These are phyloP conservation scores for Melikaiella ostensackeni DNA, from an alignment of 2,888 invertebrate genomes.

Conservation along the genomic window DNA sequence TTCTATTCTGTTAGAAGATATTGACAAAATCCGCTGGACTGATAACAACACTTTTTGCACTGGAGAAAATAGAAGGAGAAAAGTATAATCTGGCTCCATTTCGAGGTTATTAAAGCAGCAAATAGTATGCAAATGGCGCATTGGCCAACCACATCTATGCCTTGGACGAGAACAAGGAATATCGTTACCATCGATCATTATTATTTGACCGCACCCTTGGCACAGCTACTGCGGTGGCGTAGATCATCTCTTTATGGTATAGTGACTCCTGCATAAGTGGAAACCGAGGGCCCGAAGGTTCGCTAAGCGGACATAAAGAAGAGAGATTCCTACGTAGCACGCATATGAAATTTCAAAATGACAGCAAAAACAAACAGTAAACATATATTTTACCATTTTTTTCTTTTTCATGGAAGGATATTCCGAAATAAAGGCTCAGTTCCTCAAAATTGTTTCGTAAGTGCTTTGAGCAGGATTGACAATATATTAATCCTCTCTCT, in stretches of 20 bases:
- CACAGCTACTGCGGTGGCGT: conserved; percentile 54
- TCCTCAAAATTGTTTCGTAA: neutral
- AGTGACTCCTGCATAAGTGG: conserved; percentile 35
- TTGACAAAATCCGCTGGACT: too few relatives aligned
- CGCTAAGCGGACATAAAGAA: conserved; percentile 15
- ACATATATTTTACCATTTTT: too few relatives aligned
- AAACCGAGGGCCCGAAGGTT: conserved; percentile 25
- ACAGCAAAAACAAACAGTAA: neutral
- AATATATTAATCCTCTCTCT: too few relatives aligned
- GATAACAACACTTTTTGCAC: neutral
- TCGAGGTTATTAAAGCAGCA: conserved; percentile 22
- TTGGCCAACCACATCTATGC: conserved; percentile 32
- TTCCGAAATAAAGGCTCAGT: neutral
- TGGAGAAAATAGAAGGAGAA: neutral
- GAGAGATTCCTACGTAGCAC: conserved; percentile 5
- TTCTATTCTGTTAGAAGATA: too few relatives aligned
- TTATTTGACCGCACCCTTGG: conserved; percentile 65
- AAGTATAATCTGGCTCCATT: neutral
- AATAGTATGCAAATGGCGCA: conserved; percentile 24
- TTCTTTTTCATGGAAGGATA: neutral
- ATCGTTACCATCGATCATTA: conserved; percentile 63
- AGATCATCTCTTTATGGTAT: conserved; percentile 57
- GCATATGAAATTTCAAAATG: conserved; percentile 16
- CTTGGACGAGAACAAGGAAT: conserved; percentile 40
- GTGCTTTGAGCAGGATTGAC: neutral